Conservation (phyloP, 2,113 vertebrate species). For the Psammodynastes pulverulentus region DNA sequence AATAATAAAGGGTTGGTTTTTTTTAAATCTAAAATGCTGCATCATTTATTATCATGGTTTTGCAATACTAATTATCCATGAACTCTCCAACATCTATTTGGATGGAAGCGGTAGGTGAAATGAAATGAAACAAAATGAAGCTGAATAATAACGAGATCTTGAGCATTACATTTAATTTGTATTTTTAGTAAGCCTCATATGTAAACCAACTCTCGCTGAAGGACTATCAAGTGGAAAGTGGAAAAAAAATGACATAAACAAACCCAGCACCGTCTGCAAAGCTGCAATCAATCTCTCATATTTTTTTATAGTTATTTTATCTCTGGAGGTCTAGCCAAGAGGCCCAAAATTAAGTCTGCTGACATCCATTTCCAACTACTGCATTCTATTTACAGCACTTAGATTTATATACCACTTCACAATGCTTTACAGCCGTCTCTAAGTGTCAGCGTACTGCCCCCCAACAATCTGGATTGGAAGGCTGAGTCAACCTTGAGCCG, state of each 20-base stretch:
- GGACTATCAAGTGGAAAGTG: not conserved
- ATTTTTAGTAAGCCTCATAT: not conserved
- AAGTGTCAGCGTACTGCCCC: too few species aligned
- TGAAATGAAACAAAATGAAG: not conserved
- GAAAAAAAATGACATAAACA: not conserved
- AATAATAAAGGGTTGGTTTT: not conserved
- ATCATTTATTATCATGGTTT: not conserved
- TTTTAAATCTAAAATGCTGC: not conserved
- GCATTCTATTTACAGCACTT: not conserved
- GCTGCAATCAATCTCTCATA: not conserved
- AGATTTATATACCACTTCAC: too few species aligned
- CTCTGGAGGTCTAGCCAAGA: too few species aligned
- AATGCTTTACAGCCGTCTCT: too few species aligned
- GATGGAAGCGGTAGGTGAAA: not conserved
- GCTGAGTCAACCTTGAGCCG: too few species aligned
- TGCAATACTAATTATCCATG: not conserved
- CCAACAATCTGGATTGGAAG: too few species aligned
- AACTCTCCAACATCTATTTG: not conserved
- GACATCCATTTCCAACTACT: not conserved
- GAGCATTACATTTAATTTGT: not conserved
- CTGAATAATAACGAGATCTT: not conserved
- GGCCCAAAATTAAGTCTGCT: not conserved
- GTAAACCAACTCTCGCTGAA: not conserved
- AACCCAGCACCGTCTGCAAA: not conserved
- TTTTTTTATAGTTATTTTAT: not conserved